A percentile compares a stretch with the other conserved stretches of the same genome.
phyloP scores from a whole-genome alignment of 2,888 invertebrate species.

The Nemapogon koenigi region DNA sequence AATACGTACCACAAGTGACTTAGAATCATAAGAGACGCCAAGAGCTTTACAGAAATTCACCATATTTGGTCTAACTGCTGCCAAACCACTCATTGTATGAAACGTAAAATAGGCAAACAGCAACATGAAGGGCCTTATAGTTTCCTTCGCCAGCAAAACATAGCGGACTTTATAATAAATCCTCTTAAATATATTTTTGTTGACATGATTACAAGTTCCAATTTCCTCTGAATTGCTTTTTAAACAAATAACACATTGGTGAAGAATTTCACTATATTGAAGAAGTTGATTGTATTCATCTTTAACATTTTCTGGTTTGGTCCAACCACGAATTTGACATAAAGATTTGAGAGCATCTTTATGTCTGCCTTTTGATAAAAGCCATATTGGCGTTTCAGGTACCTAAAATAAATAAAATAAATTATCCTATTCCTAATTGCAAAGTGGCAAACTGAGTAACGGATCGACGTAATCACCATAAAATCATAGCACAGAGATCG shows the following conservation, averaged over 20 bases:
- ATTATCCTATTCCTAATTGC: neutral
- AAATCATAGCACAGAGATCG: too few species aligned
- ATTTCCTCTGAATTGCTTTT: conserved; percentile 28
- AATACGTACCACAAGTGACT: conserved; percentile 50
- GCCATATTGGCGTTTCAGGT: conserved; percentile 67
- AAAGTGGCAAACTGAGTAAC: neutral
- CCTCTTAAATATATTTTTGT: conserved; percentile 28
- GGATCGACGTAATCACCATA: too few species aligned
- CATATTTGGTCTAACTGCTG: conserved; percentile 61
- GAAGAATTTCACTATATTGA: conserved; percentile 41
- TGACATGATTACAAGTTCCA: conserved; percentile 30
- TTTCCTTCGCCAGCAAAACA: conserved; percentile 55
- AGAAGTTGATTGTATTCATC: conserved; percentile 55
- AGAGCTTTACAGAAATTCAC: conserved; percentile 57
- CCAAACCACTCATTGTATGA: conserved; percentile 53
- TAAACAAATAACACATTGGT: conserved; percentile 37
- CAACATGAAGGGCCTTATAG: conserved; percentile 53
- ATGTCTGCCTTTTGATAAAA: conserved; percentile 60
- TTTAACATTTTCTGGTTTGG: conserved; percentile 50
- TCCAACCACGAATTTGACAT: conserved; percentile 65
- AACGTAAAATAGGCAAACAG: conserved; percentile 62
- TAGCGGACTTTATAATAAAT: conserved; percentile 30
- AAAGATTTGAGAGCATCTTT: conserved; percentile 59
- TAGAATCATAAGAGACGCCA: conserved; percentile 51
- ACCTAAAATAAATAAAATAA: conserved; percentile 32